phyloP scores from a whole-genome alignment of 2,888 invertebrate genomes.

The Margaritifera margaritifera region DNA sequence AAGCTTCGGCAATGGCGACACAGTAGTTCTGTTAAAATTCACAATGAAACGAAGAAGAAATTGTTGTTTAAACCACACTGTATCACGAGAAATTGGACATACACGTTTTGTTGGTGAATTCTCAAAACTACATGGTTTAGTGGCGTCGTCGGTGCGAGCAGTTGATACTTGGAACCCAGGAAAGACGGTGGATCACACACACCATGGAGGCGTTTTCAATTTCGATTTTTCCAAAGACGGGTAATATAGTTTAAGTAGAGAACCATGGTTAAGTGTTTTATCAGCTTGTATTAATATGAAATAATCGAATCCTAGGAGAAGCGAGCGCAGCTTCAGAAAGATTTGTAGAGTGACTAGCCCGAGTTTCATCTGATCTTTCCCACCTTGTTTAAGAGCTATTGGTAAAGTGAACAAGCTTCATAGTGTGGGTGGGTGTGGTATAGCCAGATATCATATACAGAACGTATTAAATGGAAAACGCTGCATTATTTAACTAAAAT shows the following conservation, averaged over 20 bases:
- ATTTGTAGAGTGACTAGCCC: too few relatives aligned
- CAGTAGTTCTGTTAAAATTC: too few relatives aligned
- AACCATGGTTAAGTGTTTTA: not conserved
- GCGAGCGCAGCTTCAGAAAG: not conserved
- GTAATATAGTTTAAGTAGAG: constrained; percentile 45
- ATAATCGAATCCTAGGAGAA: not conserved
- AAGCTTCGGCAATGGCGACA: too few relatives aligned
- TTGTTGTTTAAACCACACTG: too few relatives aligned
- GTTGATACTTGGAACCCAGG: constrained; percentile 58
- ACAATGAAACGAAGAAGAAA: too few relatives aligned
- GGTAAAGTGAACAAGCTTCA: too few relatives aligned
- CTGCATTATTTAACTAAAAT: too few relatives aligned
- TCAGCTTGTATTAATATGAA: not conserved
- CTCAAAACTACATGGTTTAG: constrained; percentile 15
- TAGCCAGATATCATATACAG: too few relatives aligned
- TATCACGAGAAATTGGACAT: constrained; percentile 15
- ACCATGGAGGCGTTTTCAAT: constrained; percentile 68
- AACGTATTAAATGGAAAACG: too few relatives aligned
- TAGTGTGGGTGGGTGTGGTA: too few relatives aligned
- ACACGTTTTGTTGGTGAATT: constrained; percentile 16
- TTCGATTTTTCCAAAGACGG: constrained; percentile 65
- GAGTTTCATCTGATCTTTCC: too few relatives aligned
- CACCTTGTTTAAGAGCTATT: too few relatives aligned
- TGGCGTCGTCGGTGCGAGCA: constrained; percentile 40
- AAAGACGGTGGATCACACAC: constrained; percentile 48